Conservation (phyloP, 1,140 invertebrate species). For the Rhyzopertha dominica region DNA sequence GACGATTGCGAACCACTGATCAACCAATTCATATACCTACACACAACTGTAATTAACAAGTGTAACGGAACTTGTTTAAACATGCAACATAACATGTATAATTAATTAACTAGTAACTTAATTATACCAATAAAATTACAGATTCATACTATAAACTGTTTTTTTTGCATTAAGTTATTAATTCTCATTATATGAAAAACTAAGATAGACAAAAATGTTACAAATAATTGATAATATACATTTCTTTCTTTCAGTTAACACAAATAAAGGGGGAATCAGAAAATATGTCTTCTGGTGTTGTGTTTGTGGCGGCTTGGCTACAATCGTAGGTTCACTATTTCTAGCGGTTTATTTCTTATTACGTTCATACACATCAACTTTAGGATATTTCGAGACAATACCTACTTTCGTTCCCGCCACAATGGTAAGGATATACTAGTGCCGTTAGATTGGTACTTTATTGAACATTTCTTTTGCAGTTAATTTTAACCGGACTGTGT, state of each 20-base stretch:
- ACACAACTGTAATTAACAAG: too few relatives aligned
- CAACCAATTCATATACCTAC: too few relatives aligned
- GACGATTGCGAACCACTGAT: too few relatives aligned
- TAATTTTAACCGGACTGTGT: slow-evolving; percentile 78
- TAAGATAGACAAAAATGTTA: too few relatives aligned
- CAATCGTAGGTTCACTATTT: slow-evolving; percentile 68
- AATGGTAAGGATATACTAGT: slow-evolving; percentile 57
- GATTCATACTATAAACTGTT: too few relatives aligned
- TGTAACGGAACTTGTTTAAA: too few relatives aligned
- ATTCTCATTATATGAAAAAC: too few relatives aligned
- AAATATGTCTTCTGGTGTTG: slow-evolving; percentile 76
- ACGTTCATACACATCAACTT: slow-evolving; percentile 70
- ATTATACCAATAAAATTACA: too few relatives aligned
- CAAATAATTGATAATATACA: slow-evolving; percentile 10
- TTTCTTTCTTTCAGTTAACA: slow-evolving; percentile 34
- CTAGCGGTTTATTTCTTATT: slow-evolving; percentile 70
- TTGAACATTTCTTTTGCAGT: slow-evolving; percentile 49
- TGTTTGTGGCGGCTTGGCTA: slow-evolving; percentile 65
- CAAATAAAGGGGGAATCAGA: slow-evolving; percentile 46
- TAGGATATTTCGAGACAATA: slow-evolving; percentile 79
- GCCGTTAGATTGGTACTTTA: background rate
- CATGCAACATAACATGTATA: too few relatives aligned
- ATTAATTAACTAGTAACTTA: too few relatives aligned
- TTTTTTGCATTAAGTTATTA: too few relatives aligned
- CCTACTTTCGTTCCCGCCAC: slow-evolving; percentile 76